phyloP scores from a whole-genome alignment of 2,888 invertebrate genomes.

The Polymixis flavicincta region DNA sequence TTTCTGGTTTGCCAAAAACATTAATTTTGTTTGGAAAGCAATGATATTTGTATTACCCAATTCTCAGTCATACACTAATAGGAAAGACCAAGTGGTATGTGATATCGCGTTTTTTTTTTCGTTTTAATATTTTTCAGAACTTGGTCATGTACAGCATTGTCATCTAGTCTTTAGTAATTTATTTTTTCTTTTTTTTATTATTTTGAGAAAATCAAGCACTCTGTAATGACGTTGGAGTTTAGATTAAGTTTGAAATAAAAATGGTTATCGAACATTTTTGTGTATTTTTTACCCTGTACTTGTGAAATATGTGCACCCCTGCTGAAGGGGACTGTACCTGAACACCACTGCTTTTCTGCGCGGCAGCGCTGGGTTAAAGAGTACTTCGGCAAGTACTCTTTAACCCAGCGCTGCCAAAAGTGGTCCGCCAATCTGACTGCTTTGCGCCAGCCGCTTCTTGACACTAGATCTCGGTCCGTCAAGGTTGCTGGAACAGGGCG shows the following conservation, averaged over 20 bases:
- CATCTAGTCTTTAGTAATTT: slow-evolving; percentile 89
- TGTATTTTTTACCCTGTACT: slow-evolving; percentile 57
- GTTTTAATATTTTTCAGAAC: slow-evolving; percentile 69
- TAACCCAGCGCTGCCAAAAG: too few species aligned
- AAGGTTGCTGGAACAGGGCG: too few species aligned
- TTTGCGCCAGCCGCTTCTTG: too few species aligned
- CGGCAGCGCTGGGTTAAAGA: too few species aligned
- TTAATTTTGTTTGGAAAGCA: neutral
- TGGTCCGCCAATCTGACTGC: too few species aligned
- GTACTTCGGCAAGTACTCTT: too few species aligned
- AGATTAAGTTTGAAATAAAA: slow-evolving; percentile 88
- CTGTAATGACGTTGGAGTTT: slow-evolving; percentile 82
- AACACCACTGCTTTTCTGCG: too few species aligned
- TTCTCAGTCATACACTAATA: slow-evolving; percentile 60
- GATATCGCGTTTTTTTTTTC: slow-evolving; percentile 72
- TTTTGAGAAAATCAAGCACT: slow-evolving; percentile 73
- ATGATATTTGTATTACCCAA: neutral
- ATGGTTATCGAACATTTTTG: slow-evolving; percentile 79
- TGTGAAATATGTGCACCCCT: neutral
- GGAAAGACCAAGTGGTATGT: slow-evolving; percentile 71
- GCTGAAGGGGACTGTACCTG: too few species aligned
- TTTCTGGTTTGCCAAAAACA: neutral
- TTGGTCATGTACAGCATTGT: slow-evolving; percentile 82
- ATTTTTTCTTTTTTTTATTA: slow-evolving; percentile 77
- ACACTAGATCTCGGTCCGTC: too few species aligned